Evolutionary conservation across 2,888 invertebrate genomes (phyloP).

Genomic region (Archaeoteleia sp.): DNA sequence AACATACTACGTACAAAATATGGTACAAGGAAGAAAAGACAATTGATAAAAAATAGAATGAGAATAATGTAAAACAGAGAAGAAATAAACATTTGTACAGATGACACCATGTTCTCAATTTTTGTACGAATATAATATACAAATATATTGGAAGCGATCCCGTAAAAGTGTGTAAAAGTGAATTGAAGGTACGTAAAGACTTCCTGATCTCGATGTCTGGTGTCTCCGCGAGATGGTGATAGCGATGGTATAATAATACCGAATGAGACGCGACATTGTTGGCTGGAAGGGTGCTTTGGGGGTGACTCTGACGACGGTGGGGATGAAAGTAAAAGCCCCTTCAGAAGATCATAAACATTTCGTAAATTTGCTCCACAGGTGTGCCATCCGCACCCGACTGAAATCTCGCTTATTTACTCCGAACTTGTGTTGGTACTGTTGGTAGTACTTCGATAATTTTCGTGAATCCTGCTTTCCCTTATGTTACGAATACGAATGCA

Average conservation of each 20-base stretch:
- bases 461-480: slow-evolving; percentile 13
- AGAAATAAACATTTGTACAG: not conserved
- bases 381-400: slow-evolving; percentile 70
- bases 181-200: too few species aligned
- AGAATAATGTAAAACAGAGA: not conserved
- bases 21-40: not conserved
- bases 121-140: too few species aligned
- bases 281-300: slow-evolving; percentile 58
- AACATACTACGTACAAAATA: slow-evolving; percentile 1
- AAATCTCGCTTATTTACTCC: slow-evolving; percentile 70
- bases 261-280: slow-evolving; percentile 69
- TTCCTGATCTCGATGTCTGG: slow-evolving; percentile 20
- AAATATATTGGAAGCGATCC: too few species aligned
- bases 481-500: slow-evolving; percentile 6
- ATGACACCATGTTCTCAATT: too few species aligned
- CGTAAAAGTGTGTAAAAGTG: too few species aligned
- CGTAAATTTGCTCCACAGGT: slow-evolving; percentile 75
- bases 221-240: slow-evolving; percentile 63
- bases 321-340: slow-evolving; percentile 62
- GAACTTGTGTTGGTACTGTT: slow-evolving; percentile 30
- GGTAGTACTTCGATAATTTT: slow-evolving; percentile 27
- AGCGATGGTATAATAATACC: slow-evolving; percentile 70
- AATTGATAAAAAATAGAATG: slow-evolving; percentile 2
- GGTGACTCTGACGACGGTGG: slow-evolving; percentile 50
- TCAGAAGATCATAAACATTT: slow-evolving; percentile 74